A percentile compares a stretch with the other conserved stretches of the same genome.
These are phyloP conservation scores for Erythrocebus patas DNA, from an alignment of 2,113 vertebrate species.

Conservation along the genomic window DNA sequence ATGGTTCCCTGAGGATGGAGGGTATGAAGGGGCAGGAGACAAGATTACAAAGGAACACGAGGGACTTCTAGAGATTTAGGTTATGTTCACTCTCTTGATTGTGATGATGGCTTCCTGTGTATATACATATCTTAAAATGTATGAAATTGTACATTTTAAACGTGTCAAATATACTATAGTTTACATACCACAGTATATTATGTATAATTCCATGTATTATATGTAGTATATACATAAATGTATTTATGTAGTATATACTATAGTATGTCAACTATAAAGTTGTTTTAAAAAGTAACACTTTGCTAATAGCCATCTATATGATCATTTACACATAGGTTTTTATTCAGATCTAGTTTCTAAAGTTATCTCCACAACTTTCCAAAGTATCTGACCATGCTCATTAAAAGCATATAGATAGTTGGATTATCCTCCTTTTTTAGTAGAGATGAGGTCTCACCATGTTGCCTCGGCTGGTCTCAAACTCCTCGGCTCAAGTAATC, in stretches of 20 bases:
- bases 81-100: not conserved
- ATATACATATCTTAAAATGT: not conserved
- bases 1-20: not conserved
- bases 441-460: no score
- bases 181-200: no score
- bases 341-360: constrained; percentile 15
- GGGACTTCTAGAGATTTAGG: not conserved
- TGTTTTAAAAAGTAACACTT: not conserved
- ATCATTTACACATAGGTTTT: not conserved
- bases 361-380: not conserved
- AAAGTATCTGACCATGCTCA: not conserved
- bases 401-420: not conserved
- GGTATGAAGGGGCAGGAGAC: not conserved
- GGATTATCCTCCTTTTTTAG: not conserved
- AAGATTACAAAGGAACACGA: not conserved
- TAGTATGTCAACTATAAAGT: not conserved
- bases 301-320: not conserved
- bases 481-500: no score
- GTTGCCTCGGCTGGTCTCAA: no score
- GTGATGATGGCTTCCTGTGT: not conserved
- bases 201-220: no score
- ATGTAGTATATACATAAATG: no score
- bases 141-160: constrained; percentile 7
- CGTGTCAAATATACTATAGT: not conserved
- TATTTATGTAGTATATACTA: not conserved